A percentile compares a stretch with the other conserved stretches of the same genome.
These are phyloP conservation scores for Oophaga sylvatica DNA, from an alignment of 2,797 vertebrate genomes.

Conservation along the genomic window DNA sequence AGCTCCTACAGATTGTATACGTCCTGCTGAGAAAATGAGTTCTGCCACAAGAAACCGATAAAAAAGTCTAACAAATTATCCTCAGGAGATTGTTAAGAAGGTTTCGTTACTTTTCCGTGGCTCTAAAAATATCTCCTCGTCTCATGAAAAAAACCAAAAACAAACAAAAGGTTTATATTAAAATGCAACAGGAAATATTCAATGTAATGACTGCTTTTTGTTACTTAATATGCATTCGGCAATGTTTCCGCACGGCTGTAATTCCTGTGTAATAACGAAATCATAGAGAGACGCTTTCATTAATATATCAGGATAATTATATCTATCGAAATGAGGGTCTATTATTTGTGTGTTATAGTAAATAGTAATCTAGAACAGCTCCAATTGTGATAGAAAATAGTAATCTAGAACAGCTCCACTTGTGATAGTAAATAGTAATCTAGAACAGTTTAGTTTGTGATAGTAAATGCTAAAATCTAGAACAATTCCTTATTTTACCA, in stretches of 20 bases:
- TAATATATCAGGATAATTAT: conserved; percentile 55
- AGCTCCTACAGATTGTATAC: conserved; percentile 71
- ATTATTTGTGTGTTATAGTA: conserved; percentile 33
- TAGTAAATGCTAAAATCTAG: too few species aligned
- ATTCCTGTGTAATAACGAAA: conserved; percentile 35
- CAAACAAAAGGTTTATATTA: conserved; percentile 61
- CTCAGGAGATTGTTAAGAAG: conserved; percentile 70
- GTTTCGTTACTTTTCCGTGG: conserved; percentile 66
- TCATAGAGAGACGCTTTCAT: conserved; percentile 26
- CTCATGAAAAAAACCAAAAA: conserved; percentile 62
- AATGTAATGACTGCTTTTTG: conserved; percentile 58
- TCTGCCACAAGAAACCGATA: conserved; percentile 74
- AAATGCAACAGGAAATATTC: conserved; percentile 66
- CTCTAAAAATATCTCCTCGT: conserved; percentile 70
- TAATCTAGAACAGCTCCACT: too few species aligned
- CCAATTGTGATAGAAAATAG: too few species aligned
- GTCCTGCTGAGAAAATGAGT: conserved; percentile 73
- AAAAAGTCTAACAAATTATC: conserved; percentile 74
- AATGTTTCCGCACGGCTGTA: conserved; percentile 19
- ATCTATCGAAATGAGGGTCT: conserved; percentile 27
- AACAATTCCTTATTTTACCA: too few species aligned
- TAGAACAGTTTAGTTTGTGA: too few species aligned
- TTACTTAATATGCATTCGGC: conserved; percentile 54
- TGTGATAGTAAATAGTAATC: too few species aligned
- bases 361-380: conserved; percentile 20